A percentile compares a stretch with the other conserved stretches of the same genome.
Conservation (phyloP, 2,888 invertebrate species). For the Pseudococcus viburni region DNA sequence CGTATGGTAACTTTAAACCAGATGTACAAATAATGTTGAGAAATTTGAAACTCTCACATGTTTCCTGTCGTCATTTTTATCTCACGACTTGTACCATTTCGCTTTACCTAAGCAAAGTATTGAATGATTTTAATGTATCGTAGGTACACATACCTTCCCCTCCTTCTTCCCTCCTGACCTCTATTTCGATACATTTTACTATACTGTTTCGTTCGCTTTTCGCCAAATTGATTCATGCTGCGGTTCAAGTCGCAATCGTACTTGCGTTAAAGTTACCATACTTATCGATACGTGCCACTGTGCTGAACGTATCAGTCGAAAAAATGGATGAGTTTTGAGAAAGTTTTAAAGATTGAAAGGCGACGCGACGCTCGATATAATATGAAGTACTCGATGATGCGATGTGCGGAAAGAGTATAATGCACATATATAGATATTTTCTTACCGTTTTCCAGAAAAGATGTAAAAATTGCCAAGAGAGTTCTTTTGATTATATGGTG, state of each 20-base stretch:
- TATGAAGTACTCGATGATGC: conserved; percentile 11
- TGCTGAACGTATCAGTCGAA: conserved; percentile 12
- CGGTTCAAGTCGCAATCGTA: conserved; percentile 13
- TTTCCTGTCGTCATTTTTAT: conserved; percentile 1
- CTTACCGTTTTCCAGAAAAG: background rate
- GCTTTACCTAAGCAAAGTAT: background rate
- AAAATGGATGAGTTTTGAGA: conserved; percentile 42
- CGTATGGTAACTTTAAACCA: conserved; percentile 26
- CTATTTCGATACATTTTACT: background rate
- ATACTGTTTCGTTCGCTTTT: conserved; percentile 26
- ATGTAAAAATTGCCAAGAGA: conserved; percentile 48
- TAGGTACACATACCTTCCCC: background rate
- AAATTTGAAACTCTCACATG: conserved; percentile 21
- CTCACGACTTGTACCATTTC: background rate
- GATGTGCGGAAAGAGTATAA: conserved; percentile 17
- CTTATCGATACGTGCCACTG: background rate
- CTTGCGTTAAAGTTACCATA: background rate
- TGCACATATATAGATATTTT: conserved; percentile 18
- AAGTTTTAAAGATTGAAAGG: conserved; percentile 55
- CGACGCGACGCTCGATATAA: conserved; percentile 31
- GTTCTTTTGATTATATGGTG: conserved; percentile 39
- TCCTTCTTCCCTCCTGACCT: background rate
- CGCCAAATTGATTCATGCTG: conserved; percentile 28
- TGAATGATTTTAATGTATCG: conserved; percentile 36
- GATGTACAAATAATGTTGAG: conserved; percentile 27